Percentiles rank a stretch among this genome's conserved stretches.
Conservation (phyloP, 1,140 invertebrate species). For the Drosophila fuyamai region DNA sequence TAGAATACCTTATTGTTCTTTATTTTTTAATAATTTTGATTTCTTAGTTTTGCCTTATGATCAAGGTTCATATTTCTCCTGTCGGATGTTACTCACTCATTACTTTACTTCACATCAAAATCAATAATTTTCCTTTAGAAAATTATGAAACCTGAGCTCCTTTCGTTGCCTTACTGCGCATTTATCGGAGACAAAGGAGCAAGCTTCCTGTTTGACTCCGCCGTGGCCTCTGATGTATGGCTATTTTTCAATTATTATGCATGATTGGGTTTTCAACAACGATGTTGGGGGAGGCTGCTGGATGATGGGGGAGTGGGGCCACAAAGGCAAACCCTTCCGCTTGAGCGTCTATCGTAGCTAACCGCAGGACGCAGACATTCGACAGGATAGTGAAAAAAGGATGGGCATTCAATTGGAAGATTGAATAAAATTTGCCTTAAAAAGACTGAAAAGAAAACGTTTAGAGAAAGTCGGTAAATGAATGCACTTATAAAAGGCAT, state of each 20-base stretch:
- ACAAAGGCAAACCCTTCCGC: slow-evolving; percentile 72
- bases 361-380: slow-evolving; percentile 65
- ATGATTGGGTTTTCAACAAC: slow-evolving; percentile 71
- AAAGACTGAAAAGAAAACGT: slow-evolving; percentile 51
- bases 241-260: slow-evolving; percentile 84
- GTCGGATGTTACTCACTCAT: slow-evolving; percentile 24
- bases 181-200: slow-evolving; percentile 43
- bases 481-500: neutral
- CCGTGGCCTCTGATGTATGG: slow-evolving; percentile 21
- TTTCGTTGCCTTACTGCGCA: slow-evolving; percentile 34
- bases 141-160: slow-evolving; percentile 69
- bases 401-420: slow-evolving; percentile 81
- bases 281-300: neutral
- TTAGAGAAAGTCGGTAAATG: neutral
- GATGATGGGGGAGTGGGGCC: slow-evolving; percentile 6
- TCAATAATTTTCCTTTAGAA: slow-evolving; percentile 55
- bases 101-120: slow-evolving; percentile 27
- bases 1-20: neutral
- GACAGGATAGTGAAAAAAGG: slow-evolving; percentile 27
- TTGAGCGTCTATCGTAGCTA: slow-evolving; percentile 75
- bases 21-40: no score
- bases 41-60: no score
- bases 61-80: slow-evolving; percentile 16
- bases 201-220: slow-evolving; percentile 46
- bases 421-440: slow-evolving; percentile 85